phyloP scores from a whole-genome alignment of 2,113 vertebrate species.

The Ailurus styani region DNA sequence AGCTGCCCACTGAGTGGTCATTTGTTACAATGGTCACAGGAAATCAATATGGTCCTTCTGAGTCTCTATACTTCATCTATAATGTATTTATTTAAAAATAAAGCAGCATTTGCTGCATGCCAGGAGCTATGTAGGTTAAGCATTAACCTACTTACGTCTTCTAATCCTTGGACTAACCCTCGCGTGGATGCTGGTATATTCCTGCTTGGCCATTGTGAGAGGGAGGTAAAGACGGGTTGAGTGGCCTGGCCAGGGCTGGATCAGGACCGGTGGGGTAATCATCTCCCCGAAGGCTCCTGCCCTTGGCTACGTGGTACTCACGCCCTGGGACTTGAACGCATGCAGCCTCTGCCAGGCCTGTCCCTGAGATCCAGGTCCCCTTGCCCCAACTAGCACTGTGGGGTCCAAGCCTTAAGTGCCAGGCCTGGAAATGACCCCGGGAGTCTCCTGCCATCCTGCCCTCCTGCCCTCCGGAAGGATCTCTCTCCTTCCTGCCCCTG shows the following conservation, averaged over 20 bases:
- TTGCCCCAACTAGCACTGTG: no score
- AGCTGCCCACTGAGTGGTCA: background rate
- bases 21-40: background rate
- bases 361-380: background rate
- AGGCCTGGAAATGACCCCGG: background rate
- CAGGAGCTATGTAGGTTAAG: background rate
- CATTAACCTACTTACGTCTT: background rate
- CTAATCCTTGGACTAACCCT: background rate
- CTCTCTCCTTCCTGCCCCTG: background rate
- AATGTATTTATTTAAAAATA: background rate
- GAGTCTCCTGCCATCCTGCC: background rate
- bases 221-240: background rate
- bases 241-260: accelerated
- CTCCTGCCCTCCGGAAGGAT: background rate
- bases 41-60: background rate
- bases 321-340: accelerated
- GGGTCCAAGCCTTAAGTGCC: background rate
- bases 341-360: accelerated
- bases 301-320: background rate
- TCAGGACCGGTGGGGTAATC: background rate
- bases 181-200: accelerated
- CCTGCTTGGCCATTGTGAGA: background rate
- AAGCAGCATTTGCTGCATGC: accelerated
- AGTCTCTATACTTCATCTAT: background rate
- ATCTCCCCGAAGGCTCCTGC: background rate